These are phyloP conservation scores for Ammodytes marinus DNA, from an alignment of 2,113 vertebrate species.

Conservation along the genomic window DNA sequence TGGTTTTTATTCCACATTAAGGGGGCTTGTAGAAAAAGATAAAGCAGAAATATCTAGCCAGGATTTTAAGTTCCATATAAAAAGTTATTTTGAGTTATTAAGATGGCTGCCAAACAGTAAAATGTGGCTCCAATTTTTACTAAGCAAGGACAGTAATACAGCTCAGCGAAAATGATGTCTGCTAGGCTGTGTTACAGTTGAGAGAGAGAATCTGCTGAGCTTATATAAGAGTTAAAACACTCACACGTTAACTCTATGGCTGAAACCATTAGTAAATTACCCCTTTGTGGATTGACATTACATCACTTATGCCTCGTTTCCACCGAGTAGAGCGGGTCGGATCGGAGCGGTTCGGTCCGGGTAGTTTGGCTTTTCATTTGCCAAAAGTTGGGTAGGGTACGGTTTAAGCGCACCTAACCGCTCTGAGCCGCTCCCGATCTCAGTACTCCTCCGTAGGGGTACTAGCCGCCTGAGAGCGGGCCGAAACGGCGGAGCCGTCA, in stretches of 20 bases:
- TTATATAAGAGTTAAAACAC: background rate
- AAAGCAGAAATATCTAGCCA: background rate
- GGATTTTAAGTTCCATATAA: background rate
- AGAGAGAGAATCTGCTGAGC: background rate
- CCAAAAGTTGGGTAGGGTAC: too few species aligned
- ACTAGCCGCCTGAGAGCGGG: too few species aligned
- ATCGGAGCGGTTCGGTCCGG: too few species aligned
- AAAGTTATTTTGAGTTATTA: conserved; percentile 10
- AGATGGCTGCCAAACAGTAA: background rate
- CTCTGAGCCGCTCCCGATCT: too few species aligned
- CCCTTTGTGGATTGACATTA: too few species aligned
- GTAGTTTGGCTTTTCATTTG: too few species aligned
- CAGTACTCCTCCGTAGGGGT: too few species aligned
- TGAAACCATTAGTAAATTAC: background rate
- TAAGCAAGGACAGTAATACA: background rate
- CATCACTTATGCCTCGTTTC: too few species aligned
- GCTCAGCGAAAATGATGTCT: background rate
- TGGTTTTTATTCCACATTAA: conserved; percentile 12
- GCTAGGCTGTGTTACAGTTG: background rate
- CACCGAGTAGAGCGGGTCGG: too few species aligned
- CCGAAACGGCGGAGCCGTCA: too few species aligned
- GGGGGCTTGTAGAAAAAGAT: background rate
- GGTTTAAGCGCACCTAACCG: too few species aligned
- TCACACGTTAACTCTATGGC: background rate
- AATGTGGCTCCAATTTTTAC: background rate